Percentiles rank a stretch among this genome's conserved stretches.
phyloP scores from a whole-genome alignment of 2,113 vertebrate genomes.

The Menidia beryllina region DNA sequence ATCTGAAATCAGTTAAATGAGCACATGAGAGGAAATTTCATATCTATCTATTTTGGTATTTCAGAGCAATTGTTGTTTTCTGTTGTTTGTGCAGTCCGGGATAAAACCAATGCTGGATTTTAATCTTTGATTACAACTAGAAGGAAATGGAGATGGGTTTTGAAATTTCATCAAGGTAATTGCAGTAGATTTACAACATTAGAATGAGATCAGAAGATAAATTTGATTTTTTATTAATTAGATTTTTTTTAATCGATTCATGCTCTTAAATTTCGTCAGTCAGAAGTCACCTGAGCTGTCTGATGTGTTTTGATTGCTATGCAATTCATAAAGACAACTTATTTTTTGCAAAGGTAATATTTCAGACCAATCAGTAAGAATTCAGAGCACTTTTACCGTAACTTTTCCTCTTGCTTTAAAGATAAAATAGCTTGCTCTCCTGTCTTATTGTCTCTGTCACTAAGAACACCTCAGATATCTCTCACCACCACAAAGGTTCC shows the following conservation, averaged over 20 bases:
- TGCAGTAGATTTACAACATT: slow-evolving; percentile 75
- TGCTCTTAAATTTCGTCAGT: background rate
- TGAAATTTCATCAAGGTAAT: slow-evolving; percentile 78
- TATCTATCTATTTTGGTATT: too few relatives aligned
- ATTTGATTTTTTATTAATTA: too few relatives aligned
- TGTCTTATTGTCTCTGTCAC: slow-evolving; percentile 25
- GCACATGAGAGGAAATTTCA: too few relatives aligned
- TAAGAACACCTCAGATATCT: slow-evolving; percentile 24
- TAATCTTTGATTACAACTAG: slow-evolving; percentile 67
- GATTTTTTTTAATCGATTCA: too few relatives aligned
- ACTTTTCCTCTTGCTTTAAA: too few relatives aligned
- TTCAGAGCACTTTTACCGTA: background rate
- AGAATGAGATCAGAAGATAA: slow-evolving; percentile 72
- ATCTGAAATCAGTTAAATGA: too few relatives aligned
- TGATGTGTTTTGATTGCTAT: background rate
- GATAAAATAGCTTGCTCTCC: too few relatives aligned
- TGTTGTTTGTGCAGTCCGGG: slow-evolving; percentile 59
- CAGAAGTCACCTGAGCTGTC: background rate
- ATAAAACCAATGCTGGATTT: slow-evolving; percentile 68
- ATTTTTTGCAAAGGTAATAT: background rate
- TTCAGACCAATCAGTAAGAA: background rate
- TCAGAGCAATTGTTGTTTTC: too few relatives aligned
- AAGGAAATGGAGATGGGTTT: slow-evolving; percentile 49
- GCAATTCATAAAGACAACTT: background rate
- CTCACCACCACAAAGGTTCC: slow-evolving; percentile 20